These are phyloP conservation scores for Auanema freiburgensis DNA, from an alignment of 2,888 invertebrate species.

Conservation along the genomic window DNA sequence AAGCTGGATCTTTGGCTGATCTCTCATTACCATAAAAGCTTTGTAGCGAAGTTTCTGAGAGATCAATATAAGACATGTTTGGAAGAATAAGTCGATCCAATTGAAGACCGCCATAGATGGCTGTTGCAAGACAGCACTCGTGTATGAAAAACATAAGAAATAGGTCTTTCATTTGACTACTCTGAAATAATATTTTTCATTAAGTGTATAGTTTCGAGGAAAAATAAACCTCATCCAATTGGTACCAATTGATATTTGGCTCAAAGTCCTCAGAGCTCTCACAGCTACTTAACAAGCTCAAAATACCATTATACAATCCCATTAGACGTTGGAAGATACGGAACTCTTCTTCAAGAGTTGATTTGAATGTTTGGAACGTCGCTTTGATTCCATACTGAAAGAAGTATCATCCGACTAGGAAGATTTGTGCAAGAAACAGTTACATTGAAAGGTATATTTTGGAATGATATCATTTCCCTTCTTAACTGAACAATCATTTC, in stretches of 20 bases:
- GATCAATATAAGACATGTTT: slow-evolving; percentile 11
- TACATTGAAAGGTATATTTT: too few species aligned
- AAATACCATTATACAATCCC: too few species aligned
- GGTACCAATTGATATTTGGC: not conserved
- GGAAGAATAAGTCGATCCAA: slow-evolving; percentile 25
- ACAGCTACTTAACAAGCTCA: slow-evolving; percentile 2
- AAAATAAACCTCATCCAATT: not conserved
- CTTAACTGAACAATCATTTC: too few species aligned
- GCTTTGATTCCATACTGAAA: too few species aligned
- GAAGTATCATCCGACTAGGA: too few species aligned
- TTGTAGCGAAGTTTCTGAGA: not conserved
- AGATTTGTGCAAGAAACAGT: too few species aligned
- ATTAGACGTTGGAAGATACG: too few species aligned
- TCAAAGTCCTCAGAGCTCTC: slow-evolving; percentile 5
- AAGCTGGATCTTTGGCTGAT: slow-evolving; percentile 1
- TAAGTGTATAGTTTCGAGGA: too few species aligned
- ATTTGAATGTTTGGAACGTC: too few species aligned
- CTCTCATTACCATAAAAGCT: not conserved
- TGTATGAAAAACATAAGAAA: slow-evolving; percentile 17
- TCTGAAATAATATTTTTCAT: slow-evolving; percentile 9
- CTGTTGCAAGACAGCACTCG: slow-evolving; percentile 21
- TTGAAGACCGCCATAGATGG: slow-evolving; percentile 26
- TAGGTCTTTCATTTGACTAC: slow-evolving; percentile 16
- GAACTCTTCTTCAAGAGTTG: too few species aligned
- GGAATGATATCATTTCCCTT: too few species aligned